These are phyloP conservation scores for Prionailurus viverrinus DNA, from an alignment of 2,113 vertebrate genomes.

Conservation along the genomic window DNA sequence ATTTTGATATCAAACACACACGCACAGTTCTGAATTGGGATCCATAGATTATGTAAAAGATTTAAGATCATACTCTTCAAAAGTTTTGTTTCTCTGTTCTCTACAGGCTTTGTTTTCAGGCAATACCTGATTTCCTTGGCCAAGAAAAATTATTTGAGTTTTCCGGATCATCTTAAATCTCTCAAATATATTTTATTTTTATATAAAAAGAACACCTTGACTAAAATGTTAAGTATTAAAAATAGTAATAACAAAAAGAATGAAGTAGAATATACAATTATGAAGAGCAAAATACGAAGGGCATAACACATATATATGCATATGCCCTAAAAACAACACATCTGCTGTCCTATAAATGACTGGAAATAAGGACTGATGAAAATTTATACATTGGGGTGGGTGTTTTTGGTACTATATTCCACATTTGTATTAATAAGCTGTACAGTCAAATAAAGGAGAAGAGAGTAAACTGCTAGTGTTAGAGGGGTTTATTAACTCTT, in stretches of 20 bases:
- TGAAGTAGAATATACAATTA: background rate
- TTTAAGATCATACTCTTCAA: background rate
- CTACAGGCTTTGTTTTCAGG: background rate
- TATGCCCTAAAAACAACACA: background rate
- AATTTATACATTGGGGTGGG: background rate
- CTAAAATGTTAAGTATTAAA: background rate
- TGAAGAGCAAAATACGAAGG: background rate
- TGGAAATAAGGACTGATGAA: background rate
- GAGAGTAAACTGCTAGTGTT: background rate
- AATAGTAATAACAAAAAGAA: background rate
- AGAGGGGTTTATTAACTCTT: background rate
- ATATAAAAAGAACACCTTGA: background rate
- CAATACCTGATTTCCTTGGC: background rate
- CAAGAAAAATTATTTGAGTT: conserved; percentile 13
- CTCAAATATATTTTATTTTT: background rate
- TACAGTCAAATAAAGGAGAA: background rate
- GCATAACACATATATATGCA: background rate
- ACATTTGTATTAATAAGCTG: background rate
- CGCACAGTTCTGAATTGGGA: background rate
- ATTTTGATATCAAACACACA: background rate
- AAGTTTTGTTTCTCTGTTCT: background rate
- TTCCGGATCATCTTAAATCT: conserved; percentile 17
- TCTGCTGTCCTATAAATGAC: background rate
- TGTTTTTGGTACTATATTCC: background rate
- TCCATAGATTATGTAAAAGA: background rate